phyloP scores from a whole-genome alignment of 2,113 vertebrate species.

The Baryphthengus martii region DNA sequence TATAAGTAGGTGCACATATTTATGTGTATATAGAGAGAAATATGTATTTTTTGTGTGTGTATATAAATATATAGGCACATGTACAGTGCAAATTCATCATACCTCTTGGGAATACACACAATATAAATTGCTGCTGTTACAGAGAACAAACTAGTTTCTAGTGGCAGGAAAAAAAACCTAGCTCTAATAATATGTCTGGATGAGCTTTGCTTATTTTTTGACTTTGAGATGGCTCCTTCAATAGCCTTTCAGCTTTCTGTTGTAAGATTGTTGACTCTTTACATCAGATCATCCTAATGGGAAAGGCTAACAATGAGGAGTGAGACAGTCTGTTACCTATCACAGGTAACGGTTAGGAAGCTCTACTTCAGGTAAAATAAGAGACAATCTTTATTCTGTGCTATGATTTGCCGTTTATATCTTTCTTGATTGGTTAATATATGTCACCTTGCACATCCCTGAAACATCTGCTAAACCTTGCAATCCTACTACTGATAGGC shows the following conservation, averaged over 20 bases:
- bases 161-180: neutral
- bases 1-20: neutral
- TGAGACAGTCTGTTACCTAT: neutral
- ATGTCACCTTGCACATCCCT: neutral
- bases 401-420: neutral
- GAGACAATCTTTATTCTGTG: neutral
- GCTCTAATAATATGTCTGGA: neutral
- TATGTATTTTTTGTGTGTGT: neutral
- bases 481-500: neutral
- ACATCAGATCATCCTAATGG: neutral
- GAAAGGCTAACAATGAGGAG: neutral
- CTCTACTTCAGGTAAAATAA: neutral
- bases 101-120: neutral
- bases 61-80: neutral
- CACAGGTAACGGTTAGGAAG: neutral
- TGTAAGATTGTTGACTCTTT: neutral
- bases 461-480: neutral
- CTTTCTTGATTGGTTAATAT: neutral
- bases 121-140: neutral
- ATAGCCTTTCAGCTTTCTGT: neutral
- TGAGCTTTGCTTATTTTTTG: neutral
- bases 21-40: rapidly evolving
- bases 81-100: rapidly evolving
- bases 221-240: neutral
- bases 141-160: neutral